Evolutionary conservation across 2,797 vertebrate species (phyloP).

Genomic region (Pipistrellus kuhlii): DNA sequence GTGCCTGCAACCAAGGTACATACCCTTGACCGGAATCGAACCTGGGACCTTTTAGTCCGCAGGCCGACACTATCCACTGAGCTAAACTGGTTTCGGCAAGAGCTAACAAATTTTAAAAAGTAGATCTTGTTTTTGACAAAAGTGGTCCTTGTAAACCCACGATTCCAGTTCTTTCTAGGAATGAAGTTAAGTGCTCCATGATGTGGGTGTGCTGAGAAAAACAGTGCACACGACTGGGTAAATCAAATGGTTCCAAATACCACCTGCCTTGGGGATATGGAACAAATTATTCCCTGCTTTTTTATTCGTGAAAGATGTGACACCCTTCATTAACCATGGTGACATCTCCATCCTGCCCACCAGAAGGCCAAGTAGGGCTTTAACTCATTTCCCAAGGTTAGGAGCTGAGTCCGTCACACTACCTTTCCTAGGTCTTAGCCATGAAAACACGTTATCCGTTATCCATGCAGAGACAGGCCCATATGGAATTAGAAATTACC

Average conservation of each 20-base stretch:
- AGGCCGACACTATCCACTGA: too few relatives aligned
- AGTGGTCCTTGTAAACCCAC: background rate
- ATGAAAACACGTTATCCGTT: background rate
- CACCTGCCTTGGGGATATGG: background rate
- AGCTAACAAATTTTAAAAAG: constrained; percentile 37
- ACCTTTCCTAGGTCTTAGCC: background rate
- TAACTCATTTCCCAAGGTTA: background rate
- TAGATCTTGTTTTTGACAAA: constrained; percentile 33
- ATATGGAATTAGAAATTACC: background rate
- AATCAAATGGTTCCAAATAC: background rate
- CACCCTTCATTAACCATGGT: background rate
- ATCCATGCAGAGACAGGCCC: background rate
- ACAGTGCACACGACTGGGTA: background rate
- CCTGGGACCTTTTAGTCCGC: too few relatives aligned
- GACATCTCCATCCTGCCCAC: background rate
- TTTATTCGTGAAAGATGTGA: background rate
- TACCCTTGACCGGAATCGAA: too few relatives aligned
- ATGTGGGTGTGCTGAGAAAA: background rate
- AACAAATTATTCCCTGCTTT: background rate
- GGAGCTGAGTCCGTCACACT: background rate
- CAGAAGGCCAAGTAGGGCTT: background rate
- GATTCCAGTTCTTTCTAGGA: constrained; percentile 17
- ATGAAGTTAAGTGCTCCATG: background rate
- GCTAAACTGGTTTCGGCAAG: background rate
- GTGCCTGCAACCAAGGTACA: too few relatives aligned